Percentiles rank a stretch among this genome's conserved stretches.
phyloP scores from a whole-genome alignment of 2,797 vertebrate species.

The Muscicapa comitata region DNA sequence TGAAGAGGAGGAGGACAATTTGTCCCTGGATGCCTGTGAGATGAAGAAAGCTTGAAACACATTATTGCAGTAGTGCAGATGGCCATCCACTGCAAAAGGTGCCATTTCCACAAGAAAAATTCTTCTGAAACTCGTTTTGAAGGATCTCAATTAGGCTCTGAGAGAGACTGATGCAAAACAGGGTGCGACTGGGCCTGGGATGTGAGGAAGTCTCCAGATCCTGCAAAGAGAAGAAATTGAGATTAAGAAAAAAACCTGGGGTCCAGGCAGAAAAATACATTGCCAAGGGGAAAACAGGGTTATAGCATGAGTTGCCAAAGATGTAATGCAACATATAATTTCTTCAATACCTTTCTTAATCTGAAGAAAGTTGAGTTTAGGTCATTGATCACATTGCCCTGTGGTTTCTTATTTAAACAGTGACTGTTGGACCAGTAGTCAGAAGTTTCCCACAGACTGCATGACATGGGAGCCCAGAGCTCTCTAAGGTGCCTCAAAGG shows the following conservation, averaged over 20 bases:
- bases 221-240: background rate
- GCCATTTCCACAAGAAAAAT: background rate
- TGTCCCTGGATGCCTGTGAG: background rate
- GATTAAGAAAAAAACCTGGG: background rate
- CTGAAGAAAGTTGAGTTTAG: background rate
- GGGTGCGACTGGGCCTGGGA: background rate
- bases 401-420: background rate
- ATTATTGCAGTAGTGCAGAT: background rate
- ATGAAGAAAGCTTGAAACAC: background rate
- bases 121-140: background rate
- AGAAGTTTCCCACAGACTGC: background rate
- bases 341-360: background rate
- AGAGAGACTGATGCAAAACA: background rate
- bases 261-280: background rate
- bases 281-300: background rate
- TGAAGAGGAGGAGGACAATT: background rate
- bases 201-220: background rate
- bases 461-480: background rate
- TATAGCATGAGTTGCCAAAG: background rate
- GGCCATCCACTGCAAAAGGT: background rate
- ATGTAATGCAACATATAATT: background rate
- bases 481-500: background rate
- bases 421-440: background rate
- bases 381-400: background rate
- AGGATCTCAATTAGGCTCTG: background rate